These are phyloP conservation scores for Eptesicus fuscus DNA, from an alignment of 2,113 vertebrate genomes.

Conservation along the genomic window DNA sequence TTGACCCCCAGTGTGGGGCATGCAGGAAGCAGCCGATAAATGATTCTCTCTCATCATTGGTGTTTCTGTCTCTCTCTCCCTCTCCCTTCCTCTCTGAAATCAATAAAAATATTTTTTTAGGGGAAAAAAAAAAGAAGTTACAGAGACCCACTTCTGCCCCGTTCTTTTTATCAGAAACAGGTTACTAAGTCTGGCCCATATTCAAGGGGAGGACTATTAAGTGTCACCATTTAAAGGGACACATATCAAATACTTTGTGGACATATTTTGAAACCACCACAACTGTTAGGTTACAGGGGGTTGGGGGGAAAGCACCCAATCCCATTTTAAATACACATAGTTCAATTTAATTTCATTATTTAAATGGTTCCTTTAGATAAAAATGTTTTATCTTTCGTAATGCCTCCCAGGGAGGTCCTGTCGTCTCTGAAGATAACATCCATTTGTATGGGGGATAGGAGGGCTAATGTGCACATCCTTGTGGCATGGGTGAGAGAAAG, in stretches of 20 bases:
- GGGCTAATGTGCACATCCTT: not conserved
- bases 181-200: not conserved
- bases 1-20: too few species aligned
- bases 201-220: not conserved
- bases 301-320: not conserved
- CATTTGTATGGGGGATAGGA: not conserved
- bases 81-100: too few species aligned
- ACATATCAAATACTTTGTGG: not conserved
- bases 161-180: not conserved
- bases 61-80: too few species aligned
- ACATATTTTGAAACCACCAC: not conserved
- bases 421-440: not conserved
- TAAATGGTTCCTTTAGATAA: not conserved
- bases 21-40: too few species aligned
- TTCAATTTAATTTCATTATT: slow-evolving; percentile 2
- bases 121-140: not conserved
- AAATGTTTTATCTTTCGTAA: slow-evolving; percentile 7
- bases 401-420: not conserved
- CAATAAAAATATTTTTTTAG: too few species aligned
- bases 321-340: not conserved
- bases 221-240: not conserved
- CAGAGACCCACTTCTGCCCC: not conserved
- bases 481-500: not conserved
- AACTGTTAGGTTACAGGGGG: not conserved
- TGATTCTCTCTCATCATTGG: too few species aligned